These are phyloP conservation scores for Frankliniella fusca DNA, from an alignment of 2,888 invertebrate genomes.

Conservation along the genomic window DNA sequence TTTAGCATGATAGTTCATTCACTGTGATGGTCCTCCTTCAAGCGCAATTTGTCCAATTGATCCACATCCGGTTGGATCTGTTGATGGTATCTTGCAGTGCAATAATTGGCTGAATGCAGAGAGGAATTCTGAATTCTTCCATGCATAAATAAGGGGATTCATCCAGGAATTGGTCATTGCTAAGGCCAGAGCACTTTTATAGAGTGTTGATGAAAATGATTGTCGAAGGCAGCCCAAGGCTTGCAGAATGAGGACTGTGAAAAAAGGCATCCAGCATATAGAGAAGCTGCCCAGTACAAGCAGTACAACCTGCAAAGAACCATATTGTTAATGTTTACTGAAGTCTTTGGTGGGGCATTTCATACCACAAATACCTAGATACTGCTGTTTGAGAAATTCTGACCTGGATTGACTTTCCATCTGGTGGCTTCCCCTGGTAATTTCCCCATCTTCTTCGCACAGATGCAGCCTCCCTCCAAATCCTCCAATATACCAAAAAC, in stretches of 20 bases:
- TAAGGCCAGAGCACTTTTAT: conserved; percentile 63
- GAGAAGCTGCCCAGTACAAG: conserved; percentile 75
- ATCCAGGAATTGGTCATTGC: conserved; percentile 76
- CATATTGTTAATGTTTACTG: not conserved
- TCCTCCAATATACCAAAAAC: conserved; percentile 70
- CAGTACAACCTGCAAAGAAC: conserved; percentile 61
- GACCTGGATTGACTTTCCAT: conserved; percentile 75
- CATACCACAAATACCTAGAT: not conserved
- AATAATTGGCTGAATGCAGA: conserved; percentile 65
- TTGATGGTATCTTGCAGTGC: conserved; percentile 52
- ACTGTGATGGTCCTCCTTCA: not conserved
- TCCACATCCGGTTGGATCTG: not conserved
- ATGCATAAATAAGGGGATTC: conserved; percentile 79
- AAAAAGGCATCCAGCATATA: conserved; percentile 76
- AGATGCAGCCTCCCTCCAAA: conserved; percentile 71
- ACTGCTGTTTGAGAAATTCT: not conserved
- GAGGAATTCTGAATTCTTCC: conserved; percentile 77
- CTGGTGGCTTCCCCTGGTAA: conserved; percentile 46
- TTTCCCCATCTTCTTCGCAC: conserved; percentile 63
- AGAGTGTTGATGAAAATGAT: conserved; percentile 47
- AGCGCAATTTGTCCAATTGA: conserved; percentile 2
- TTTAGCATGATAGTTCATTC: not conserved
- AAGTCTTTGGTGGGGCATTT: too few species aligned
- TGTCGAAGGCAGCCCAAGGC: conserved; percentile 49
- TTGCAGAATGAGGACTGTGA: conserved; percentile 57